Conservation (phyloP, 2,113 vertebrate species). For the Ancistrus triradiatus region DNA sequence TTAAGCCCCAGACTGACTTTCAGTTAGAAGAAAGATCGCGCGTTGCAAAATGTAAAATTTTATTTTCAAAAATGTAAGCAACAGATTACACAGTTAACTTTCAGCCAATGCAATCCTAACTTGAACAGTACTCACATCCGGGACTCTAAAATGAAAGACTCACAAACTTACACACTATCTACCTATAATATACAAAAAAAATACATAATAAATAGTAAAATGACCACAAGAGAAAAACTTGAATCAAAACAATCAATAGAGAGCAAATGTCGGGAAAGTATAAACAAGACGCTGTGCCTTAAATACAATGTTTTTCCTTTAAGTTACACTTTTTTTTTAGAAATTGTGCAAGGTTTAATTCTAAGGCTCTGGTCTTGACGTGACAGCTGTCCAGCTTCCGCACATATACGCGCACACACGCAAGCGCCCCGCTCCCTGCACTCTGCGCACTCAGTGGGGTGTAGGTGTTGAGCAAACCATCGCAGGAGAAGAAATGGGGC, state of each 20-base stretch:
- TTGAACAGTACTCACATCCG: constrained; percentile 97
- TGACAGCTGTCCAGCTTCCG: constrained; percentile 86
- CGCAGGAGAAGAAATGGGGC: constrained; percentile 63
- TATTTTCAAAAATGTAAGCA: constrained; percentile 96
- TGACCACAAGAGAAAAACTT: constrained; percentile 94
- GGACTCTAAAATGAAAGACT: constrained; percentile 98
- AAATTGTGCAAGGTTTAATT: constrained; percentile 98
- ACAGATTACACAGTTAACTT: constrained; percentile 99
- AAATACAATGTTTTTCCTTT: constrained; percentile 70
- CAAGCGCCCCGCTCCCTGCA: constrained; percentile 79
- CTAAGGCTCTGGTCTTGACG: constrained; percentile 97
- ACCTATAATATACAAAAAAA: constrained; percentile 98
- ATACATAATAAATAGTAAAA: constrained; percentile 90
- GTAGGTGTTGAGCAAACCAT: constrained; percentile 60
- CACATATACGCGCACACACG: constrained; percentile 72
- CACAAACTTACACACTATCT: constrained; percentile 93
- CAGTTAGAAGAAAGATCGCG: constrained; percentile 72
- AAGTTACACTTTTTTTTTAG: constrained; percentile 76
- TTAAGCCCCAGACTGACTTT: too few relatives aligned
- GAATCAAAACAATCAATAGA: constrained; percentile 93
- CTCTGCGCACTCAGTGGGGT: constrained; percentile 65
- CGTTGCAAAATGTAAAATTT: constrained; percentile 94
- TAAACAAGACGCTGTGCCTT: constrained; percentile 97
- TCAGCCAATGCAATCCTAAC: constrained; percentile 99
- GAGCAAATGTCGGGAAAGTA: constrained; percentile 97